Percentiles rank a stretch among this genome's conserved stretches.
These are phyloP conservation scores for Orchestes rusci DNA, from an alignment of 2,888 invertebrate species.

Conservation along the genomic window DNA sequence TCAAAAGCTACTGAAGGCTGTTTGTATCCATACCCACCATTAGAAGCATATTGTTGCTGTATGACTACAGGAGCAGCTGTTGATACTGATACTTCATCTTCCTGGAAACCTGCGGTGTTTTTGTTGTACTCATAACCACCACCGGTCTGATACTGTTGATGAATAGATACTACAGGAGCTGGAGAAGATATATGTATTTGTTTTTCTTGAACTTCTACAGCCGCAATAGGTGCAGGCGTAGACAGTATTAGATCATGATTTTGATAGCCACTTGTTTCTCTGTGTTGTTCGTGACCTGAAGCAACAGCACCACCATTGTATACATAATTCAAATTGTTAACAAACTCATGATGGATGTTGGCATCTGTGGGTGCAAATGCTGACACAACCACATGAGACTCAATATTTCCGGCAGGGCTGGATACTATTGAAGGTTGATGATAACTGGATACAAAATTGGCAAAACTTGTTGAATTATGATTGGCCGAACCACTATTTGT, in stretches of 20 bases:
- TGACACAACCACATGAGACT: no score
- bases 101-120: no score
- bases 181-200: not conserved
- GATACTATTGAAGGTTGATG: slow-evolving; percentile 7
- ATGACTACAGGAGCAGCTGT: not conserved
- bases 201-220: not conserved
- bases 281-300: not conserved
- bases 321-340: no score
- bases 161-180: not conserved
- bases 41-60: slow-evolving; percentile 9
- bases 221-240: not conserved
- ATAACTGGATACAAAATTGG: slow-evolving; percentile 28
- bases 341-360: not conserved
- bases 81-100: slow-evolving; percentile 1
- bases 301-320: not conserved
- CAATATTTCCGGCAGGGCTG: no score
- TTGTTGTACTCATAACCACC: no score
- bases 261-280: no score
- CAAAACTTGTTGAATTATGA: slow-evolving; percentile 25
- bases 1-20: slow-evolving; percentile 37
- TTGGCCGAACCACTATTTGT: slow-evolving; percentile 22
- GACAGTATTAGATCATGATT: no score
- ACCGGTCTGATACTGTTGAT: no score
- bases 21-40: slow-evolving; percentile 37
- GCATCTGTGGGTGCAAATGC: no score